phyloP scores from a whole-genome alignment of 2,113 vertebrate genomes.

The Gallinago jamesoni region DNA sequence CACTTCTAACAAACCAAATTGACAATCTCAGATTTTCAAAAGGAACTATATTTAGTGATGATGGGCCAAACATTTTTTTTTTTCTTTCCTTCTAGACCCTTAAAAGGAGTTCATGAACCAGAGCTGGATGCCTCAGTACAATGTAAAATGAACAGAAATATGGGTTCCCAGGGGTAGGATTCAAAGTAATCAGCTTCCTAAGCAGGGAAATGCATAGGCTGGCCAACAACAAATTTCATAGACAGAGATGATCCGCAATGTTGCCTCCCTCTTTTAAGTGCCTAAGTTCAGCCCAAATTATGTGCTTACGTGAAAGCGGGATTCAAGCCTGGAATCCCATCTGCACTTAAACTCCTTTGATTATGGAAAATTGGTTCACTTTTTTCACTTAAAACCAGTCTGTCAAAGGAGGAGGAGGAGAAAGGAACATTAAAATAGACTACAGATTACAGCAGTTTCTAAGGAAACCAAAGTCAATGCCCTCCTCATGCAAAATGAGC shows the following conservation, averaged over 20 bases:
- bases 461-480: conserved; percentile 37
- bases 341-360: conserved; percentile 11
- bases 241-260: not conserved
- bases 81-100: not conserved
- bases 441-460: conserved; percentile 36
- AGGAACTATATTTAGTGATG: not conserved
- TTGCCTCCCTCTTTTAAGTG: not conserved
- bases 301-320: not conserved
- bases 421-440: not conserved
- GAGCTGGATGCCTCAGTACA: not conserved
- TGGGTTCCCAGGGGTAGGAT: not conserved
- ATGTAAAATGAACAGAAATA: not conserved
- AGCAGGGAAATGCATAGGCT: not conserved
- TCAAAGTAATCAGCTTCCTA: not conserved
- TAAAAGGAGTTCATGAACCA: not conserved
- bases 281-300: not conserved
- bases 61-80: not conserved
- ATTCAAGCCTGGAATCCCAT: conserved; percentile 1
- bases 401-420: conserved; percentile 26
- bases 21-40: not conserved
- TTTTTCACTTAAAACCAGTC: conserved; percentile 16
- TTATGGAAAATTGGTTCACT: conserved; percentile 12
- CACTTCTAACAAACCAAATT: not conserved
- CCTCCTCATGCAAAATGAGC: not conserved
- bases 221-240: not conserved